phyloP scores from a whole-genome alignment of 2,113 vertebrate genomes.

The Pollachius pollachius region DNA sequence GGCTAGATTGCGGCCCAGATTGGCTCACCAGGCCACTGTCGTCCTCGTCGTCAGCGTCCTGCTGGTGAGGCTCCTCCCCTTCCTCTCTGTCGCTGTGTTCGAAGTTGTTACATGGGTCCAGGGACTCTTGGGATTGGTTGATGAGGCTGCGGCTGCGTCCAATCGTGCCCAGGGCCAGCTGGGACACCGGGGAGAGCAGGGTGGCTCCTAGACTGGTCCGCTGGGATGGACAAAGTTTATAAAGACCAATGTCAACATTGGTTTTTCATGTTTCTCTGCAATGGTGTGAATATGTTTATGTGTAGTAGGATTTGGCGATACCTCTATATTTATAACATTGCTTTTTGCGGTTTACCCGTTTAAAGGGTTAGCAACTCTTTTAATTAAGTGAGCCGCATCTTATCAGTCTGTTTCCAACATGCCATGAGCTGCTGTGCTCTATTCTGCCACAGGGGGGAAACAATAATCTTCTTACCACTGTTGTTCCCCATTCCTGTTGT shows the following conservation, averaged over 20 bases:
- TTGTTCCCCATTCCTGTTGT: too few relatives aligned
- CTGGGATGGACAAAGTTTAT: slow-evolving; percentile 45
- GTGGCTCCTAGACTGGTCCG: slow-evolving; percentile 72
- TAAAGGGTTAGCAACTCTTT: too few relatives aligned
- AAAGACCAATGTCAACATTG: background rate
- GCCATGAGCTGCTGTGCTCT: too few relatives aligned
- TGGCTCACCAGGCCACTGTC: slow-evolving; percentile 75
- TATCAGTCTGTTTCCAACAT: too few relatives aligned
- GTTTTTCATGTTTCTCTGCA: too few relatives aligned
- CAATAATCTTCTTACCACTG: too few relatives aligned
- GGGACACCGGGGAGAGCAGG: slow-evolving; percentile 75
- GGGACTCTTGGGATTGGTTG: slow-evolving; percentile 75
- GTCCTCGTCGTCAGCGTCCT: slow-evolving; percentile 84
- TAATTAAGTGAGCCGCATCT: too few relatives aligned
- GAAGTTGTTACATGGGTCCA: slow-evolving; percentile 73
- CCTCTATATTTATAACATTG: too few relatives aligned
- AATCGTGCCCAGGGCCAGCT: slow-evolving; percentile 74
- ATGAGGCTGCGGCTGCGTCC: slow-evolving; percentile 77
- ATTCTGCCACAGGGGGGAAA: too few relatives aligned
- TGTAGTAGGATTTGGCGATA: too few relatives aligned
- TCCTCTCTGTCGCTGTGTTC: slow-evolving; percentile 78
- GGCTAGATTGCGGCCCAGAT: slow-evolving; percentile 20
- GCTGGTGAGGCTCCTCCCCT: slow-evolving; percentile 69
- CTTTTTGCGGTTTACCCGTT: too few relatives aligned
- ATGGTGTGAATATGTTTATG: background rate